Evolutionary conservation across 1,140 invertebrate genomes (phyloP).

Genomic region (Hormaphis cornu): DNA sequence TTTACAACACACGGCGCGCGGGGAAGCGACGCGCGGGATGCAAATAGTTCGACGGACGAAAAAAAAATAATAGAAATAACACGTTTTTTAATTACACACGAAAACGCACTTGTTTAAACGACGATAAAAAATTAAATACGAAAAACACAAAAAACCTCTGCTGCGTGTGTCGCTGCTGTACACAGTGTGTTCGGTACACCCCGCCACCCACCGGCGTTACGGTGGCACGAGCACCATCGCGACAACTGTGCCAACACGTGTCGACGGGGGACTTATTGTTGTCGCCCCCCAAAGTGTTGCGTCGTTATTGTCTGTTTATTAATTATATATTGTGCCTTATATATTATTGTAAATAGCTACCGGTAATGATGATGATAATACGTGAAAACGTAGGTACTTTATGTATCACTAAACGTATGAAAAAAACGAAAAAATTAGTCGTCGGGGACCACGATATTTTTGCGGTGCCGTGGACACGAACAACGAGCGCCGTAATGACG

Average conservation of each 20-base stretch:
- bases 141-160: background rate
- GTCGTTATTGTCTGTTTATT: background rate
- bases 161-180: no score
- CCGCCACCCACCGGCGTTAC: background rate
- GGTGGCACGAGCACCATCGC: background rate
- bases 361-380: no score
- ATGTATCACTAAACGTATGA: no score
- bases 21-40: no score
- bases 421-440: no score
- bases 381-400: no score
- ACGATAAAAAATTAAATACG: no score
- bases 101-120: conserved; percentile 18
- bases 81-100: conserved; percentile 11
- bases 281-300: conserved; percentile 64
- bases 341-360: background rate
- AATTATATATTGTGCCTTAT: no score
- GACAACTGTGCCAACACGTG: conserved; percentile 29
- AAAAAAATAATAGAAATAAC: background rate
- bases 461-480: background rate
- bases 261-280: conserved; percentile 3
- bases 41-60: background rate
- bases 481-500: background rate
- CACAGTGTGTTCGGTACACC: no score
- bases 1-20: no score
- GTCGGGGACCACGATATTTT: no score